phyloP scores from a whole-genome alignment of 1,140 invertebrate species.

The Lysiphlebus fabarum region DNA sequence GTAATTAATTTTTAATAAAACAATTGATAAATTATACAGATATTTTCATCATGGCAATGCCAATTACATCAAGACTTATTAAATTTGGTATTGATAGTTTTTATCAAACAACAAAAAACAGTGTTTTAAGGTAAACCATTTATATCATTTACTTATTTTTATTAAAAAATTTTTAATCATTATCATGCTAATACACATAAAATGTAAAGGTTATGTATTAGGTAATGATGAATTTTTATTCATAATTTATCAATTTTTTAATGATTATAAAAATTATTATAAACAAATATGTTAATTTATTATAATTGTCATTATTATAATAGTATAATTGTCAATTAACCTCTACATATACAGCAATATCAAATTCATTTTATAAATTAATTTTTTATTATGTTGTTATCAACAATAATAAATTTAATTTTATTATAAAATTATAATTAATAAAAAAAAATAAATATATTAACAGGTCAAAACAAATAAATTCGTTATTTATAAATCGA shows the following conservation, averaged over 20 bases:
- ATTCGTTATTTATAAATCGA: conserved; percentile 20
- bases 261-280: conserved; percentile 21
- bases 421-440: too few species aligned
- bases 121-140: conserved; percentile 34
- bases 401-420: too few species aligned
- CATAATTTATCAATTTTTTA: conserved; percentile 9
- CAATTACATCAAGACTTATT: conserved; percentile 36
- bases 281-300: too few species aligned
- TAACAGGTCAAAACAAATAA: too few species aligned
- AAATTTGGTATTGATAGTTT: conserved; percentile 38
- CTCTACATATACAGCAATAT: too few species aligned
- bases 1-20: too few species aligned
- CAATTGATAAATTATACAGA: too few species aligned
- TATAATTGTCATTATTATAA: too few species aligned
- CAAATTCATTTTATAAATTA: too few species aligned
- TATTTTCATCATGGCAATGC: conserved; percentile 31
- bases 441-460: too few species aligned
- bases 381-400: too few species aligned
- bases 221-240: conserved; percentile 19
- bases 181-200: background rate
- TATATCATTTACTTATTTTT: background rate
- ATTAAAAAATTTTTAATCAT: background rate
- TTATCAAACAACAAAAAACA: conserved; percentile 34
- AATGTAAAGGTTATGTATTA: conserved; percentile 35
- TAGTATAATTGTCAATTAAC: too few species aligned